Evolutionary conservation across 2,113 vertebrate genomes (phyloP), one percentile per base, ranked within the genome.

Genomic region (Pangasianodon hypophthalmus): DNA sequence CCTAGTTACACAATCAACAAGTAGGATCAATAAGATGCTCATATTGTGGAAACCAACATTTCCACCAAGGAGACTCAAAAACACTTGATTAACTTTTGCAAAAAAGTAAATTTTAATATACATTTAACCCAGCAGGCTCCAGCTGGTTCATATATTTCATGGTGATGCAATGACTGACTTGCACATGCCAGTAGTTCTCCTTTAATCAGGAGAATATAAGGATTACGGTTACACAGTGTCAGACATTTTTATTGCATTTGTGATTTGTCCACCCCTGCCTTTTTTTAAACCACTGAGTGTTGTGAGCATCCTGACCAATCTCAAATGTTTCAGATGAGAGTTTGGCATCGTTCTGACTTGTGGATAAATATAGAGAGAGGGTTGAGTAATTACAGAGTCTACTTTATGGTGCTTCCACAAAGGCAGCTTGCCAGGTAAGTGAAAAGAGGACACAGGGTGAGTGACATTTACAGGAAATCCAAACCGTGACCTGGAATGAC

Each of bases 351-450:
- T 37, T 82, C 50, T 41, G 54, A 60, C 82, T 84, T 24, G 37
- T 32, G 73, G 82, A 87, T 83, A 88, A 50, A 88, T 62, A 88
- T 24, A 91, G 58, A 67, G 48, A 81, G 48, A 87, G 71, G 60
- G 54, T 54, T 89, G 79, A 41, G 84, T 62, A 89, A 91, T 86
- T 91, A 91, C 87, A 86, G 87, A 62, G 77, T 84, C 56, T 44
- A 2, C 41, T 85, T 88, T 67, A 54, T 54, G n/a, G 48, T 56
- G 71, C 24, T 41, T 89, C 48, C 14, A 50, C 56, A 46, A 8
- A n/a, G 86, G 86, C 71, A 79, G 86, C 69, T 19, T 46, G 80
- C 62, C 87, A 88, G 80, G 64, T 58, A 73, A 37, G 58, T 85
- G 32, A 85, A 80, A 48, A 88, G 60, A 54, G 75, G 16, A 32